phyloP scores from a whole-genome alignment of 2,113 vertebrate genomes.

The Anseranas semipalmata region DNA sequence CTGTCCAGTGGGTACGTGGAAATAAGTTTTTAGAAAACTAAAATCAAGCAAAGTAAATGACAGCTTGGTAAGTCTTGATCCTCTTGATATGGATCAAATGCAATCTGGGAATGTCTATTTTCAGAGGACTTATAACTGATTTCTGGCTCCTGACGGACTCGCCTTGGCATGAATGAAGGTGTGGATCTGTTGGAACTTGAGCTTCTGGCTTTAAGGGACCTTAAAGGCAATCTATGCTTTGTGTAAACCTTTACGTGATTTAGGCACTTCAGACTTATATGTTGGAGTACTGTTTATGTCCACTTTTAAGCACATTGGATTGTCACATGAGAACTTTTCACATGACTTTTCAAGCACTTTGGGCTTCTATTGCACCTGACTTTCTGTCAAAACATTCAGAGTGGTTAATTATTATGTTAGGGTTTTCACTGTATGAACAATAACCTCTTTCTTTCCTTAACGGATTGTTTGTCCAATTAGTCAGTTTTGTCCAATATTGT shows the following conservation, averaged over 20 bases:
- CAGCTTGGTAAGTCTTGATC: neutral
- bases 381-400: neutral
- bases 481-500: slow-evolving; percentile 49
- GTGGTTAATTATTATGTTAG: slow-evolving; percentile 55
- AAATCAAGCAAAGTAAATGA: neutral
- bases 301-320: neutral
- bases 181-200: neutral
- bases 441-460: slow-evolving; percentile 44
- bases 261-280: neutral
- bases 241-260: neutral
- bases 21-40: neutral
- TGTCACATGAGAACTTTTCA: neutral
- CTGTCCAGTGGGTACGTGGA: accelerated
- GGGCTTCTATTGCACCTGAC: neutral
- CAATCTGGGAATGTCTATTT: accelerated
- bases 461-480: slow-evolving; percentile 58
- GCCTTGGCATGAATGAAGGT: neutral
- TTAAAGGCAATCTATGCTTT: neutral
- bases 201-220: neutral
- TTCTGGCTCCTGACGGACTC: neutral
- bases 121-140: neutral
- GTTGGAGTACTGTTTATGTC: neutral
- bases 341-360: neutral
- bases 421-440: slow-evolving; percentile 44
- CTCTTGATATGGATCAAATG: neutral